A percentile compares a stretch with the other conserved stretches of the same genome.
phyloP scores from a whole-genome alignment of 2,888 invertebrate species.

The Stenodera caucasica region DNA sequence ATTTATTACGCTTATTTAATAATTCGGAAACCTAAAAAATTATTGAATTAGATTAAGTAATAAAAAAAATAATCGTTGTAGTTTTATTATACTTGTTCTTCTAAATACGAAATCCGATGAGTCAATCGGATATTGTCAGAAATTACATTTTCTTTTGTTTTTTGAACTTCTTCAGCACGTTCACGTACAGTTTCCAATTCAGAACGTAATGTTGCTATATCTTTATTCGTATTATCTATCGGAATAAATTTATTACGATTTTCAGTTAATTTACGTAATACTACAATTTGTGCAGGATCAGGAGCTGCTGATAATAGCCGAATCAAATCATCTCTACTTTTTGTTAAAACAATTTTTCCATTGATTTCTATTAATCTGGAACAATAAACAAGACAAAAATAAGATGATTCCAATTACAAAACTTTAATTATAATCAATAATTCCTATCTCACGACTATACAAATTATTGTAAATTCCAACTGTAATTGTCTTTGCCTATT shows the following conservation, averaged over 20 bases:
- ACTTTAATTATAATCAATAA: neutral
- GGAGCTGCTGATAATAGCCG: conserved; percentile 66
- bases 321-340: conserved; percentile 71
- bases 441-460: neutral
- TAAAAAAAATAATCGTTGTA: too few relatives aligned
- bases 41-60: conserved; percentile 9
- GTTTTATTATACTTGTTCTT: conserved; percentile 75
- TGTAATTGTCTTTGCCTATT: too few relatives aligned
- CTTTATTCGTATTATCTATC: conserved; percentile 47
- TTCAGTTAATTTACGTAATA: conserved; percentile 56
- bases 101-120: conserved; percentile 85
- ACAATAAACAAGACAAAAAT: conserved; percentile 17
- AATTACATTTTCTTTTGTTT: conserved; percentile 66
- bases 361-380: conserved; percentile 78
- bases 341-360: conserved; percentile 72
- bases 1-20: conserved; percentile 53
- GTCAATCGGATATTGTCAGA: conserved; percentile 82
- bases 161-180: conserved; percentile 66
- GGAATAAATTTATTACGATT: conserved; percentile 42
- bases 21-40: conserved; percentile 54
- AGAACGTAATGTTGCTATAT: conserved; percentile 60
- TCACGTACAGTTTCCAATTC: conserved; percentile 64
- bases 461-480: neutral
- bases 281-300: conserved; percentile 66
- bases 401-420: neutral